Evolutionary conservation across 2,888 invertebrate species (phyloP).

Genomic region (Auanema freiburgensis): DNA sequence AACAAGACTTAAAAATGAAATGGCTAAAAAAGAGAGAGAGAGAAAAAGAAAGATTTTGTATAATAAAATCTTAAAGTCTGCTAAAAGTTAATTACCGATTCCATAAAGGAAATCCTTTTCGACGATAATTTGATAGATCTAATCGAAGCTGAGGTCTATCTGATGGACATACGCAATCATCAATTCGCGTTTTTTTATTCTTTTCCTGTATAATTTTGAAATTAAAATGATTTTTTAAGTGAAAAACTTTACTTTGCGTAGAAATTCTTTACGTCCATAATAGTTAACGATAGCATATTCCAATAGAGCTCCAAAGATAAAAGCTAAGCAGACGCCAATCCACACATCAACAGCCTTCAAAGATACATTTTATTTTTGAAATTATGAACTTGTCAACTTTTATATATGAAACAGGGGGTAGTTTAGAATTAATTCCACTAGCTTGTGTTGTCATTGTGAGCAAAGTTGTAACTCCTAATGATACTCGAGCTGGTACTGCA

Average conservation of each 20-base stretch:
- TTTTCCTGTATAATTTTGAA: conserved; percentile 37
- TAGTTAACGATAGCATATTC: conserved; percentile 94
- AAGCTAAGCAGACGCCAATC: conserved; percentile 77
- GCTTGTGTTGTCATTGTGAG: conserved; percentile 63
- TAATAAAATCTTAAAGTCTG: too few relatives aligned
- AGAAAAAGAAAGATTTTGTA: too few relatives aligned
- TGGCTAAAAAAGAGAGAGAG: neutral
- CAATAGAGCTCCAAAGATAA: conserved; percentile 93
- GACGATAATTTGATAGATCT: conserved; percentile 49
- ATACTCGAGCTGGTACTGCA: conserved; percentile 64
- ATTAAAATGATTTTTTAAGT: neutral
- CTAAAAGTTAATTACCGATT: conserved; percentile 14
- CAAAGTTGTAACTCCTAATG: conserved; percentile 60
- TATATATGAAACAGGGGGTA: conserved; percentile 63
- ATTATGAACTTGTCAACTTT: conserved; percentile 35
- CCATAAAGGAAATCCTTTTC: conserved; percentile 22
- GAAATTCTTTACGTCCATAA: conserved; percentile 74
- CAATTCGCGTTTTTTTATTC: conserved; percentile 52
- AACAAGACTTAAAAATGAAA: conserved; percentile 7
- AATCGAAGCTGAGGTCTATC: conserved; percentile 49
- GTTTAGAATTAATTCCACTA: conserved; percentile 74
- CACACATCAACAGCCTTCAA: conserved; percentile 70
- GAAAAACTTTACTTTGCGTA: conserved; percentile 37
- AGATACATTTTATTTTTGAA: conserved; percentile 1
- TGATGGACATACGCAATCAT: conserved; percentile 61